phyloP scores from a whole-genome alignment of 2,113 vertebrate species.

The Trogon surrucura region DNA sequence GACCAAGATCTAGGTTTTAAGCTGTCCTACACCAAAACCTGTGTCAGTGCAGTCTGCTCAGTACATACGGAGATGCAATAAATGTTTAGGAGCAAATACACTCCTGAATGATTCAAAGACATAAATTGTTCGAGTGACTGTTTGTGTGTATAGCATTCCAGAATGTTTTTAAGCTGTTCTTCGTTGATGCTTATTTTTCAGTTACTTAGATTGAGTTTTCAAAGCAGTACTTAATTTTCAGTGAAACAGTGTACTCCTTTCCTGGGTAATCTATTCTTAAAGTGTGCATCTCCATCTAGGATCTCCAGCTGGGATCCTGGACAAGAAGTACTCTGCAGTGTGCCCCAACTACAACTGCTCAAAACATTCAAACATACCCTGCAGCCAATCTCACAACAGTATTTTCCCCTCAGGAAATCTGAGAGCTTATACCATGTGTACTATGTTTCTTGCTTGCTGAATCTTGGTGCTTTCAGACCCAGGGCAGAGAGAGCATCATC shows the following conservation, averaged over 20 bases:
- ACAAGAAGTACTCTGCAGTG: background rate
- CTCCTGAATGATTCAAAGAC: background rate
- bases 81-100: background rate
- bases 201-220: background rate
- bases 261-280: background rate
- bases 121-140: background rate
- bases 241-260: rapidly evolving
- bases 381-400: background rate
- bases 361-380: background rate
- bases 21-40: background rate
- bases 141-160: background rate
- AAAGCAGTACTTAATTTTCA: background rate
- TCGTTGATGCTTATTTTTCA: background rate
- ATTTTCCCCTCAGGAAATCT: background rate
- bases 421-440: background rate
- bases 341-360: background rate
- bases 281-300: background rate
- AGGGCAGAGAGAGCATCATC: background rate
- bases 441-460: background rate
- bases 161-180: background rate
- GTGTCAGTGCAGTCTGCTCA: background rate
- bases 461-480: background rate
- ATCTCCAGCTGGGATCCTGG: background rate
- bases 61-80: background rate
- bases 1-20: background rate